These are phyloP conservation scores for Mustela lutreola DNA, from an alignment of 2,113 vertebrate genomes.

Conservation along the genomic window DNA sequence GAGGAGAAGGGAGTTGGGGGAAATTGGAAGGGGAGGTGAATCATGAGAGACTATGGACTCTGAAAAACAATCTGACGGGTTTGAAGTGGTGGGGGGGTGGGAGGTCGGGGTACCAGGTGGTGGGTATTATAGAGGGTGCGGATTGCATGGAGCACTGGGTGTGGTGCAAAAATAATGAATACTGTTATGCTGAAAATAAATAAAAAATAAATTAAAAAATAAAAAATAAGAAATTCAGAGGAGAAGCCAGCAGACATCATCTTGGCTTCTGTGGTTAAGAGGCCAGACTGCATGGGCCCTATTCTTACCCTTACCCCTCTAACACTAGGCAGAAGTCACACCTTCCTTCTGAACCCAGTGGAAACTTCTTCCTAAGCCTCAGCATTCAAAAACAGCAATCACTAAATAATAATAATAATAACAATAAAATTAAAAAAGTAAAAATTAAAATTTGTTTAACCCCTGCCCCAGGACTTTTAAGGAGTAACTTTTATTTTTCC, in stretches of 20 bases:
- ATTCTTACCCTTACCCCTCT: not conserved
- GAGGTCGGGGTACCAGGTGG: too few species aligned
- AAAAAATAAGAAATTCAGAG: constrained; percentile 82
- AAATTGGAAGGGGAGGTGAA: too few species aligned
- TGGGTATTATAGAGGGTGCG: too few species aligned
- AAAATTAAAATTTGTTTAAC: not conserved
- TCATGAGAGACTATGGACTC: too few species aligned
- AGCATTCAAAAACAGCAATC: constrained; percentile 38
- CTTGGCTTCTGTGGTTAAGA: constrained; percentile 89
- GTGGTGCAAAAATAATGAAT: too few species aligned
- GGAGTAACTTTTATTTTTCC: not conserved
- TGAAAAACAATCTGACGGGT: too few species aligned
- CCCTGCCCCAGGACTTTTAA: not conserved
- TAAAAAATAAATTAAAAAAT: too few species aligned
- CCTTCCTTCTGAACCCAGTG: not conserved
- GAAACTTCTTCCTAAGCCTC: constrained; percentile 10
- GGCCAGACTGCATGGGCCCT: accelerated
- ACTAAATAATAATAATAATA: not conserved
- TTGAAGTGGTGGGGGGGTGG: too few species aligned
- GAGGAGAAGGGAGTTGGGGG: too few species aligned
- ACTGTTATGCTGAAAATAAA: too few species aligned
- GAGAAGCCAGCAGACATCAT: constrained; percentile 89
- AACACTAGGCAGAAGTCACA: not conserved
- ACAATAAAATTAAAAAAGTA: too few species aligned
- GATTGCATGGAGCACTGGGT: too few species aligned